Percentiles rank a stretch among this genome's conserved stretches.
Evolutionary conservation across 2,113 vertebrate genomes (phyloP).

Genomic region (Rostratula benghalensis): DNA sequence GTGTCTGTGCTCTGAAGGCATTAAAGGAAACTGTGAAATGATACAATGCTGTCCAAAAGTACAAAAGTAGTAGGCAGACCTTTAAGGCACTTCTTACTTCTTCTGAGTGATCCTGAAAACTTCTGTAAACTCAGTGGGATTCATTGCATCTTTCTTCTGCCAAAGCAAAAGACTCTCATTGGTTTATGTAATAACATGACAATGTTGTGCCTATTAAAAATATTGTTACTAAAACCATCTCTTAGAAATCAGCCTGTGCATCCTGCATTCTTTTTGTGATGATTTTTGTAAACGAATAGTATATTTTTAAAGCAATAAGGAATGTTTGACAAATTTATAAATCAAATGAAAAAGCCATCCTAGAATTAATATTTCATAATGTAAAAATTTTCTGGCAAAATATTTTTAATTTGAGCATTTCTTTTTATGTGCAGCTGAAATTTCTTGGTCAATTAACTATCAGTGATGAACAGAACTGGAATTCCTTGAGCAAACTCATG

Average conservation of each 20-base stretch:
- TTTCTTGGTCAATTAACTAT: not conserved
- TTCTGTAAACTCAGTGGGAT: not conserved
- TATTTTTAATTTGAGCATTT: not conserved
- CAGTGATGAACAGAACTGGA: not conserved
- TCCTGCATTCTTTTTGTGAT: not conserved
- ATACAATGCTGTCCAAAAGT: not conserved
- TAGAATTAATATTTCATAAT: not conserved
- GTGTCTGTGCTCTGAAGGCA: not conserved
- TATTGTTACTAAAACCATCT: not conserved
- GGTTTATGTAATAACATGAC: not conserved
- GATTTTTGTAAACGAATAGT: not conserved
- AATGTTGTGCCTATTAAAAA: conserved; percentile 4
- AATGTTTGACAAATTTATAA: not conserved
- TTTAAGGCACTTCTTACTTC: not conserved
- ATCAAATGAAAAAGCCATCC: not conserved
- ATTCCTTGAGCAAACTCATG: not conserved
- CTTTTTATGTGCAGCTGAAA: not conserved
- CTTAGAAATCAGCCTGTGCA: not conserved
- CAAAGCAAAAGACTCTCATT: not conserved
- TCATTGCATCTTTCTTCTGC: not conserved
- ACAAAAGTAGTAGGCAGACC: not conserved
- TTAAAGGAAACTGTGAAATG: not conserved
- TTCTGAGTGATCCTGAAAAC: not conserved
- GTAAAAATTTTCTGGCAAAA: not conserved
- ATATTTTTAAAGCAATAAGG: not conserved